These are phyloP conservation scores for Congeria kusceri DNA, from an alignment of 2,888 invertebrate species.

Conservation along the genomic window DNA sequence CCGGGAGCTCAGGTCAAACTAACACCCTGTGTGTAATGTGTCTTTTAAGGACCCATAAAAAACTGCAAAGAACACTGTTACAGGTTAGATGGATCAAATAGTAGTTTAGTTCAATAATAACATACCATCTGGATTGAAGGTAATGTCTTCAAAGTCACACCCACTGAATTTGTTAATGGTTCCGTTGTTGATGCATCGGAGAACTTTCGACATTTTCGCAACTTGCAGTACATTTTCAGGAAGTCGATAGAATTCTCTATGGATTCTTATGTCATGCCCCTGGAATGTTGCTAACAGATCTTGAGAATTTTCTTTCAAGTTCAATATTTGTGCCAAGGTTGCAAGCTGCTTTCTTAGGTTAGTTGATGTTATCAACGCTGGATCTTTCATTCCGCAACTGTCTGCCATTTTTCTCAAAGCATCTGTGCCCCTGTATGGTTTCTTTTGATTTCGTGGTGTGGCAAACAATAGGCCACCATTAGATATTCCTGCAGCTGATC, in stretches of 20 bases:
- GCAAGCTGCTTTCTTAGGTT: conserved; percentile 56
- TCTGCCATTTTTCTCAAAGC: conserved; percentile 27
- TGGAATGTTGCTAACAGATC: conserved; percentile 56
- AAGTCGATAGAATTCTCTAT: conserved; percentile 48
- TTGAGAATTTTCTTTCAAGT: conserved; percentile 47
- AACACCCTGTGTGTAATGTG: too few relatives aligned
- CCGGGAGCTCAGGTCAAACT: too few relatives aligned
- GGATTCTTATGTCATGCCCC: conserved; percentile 56
- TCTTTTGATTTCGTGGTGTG: conserved; percentile 12
- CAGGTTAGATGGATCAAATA: conserved; percentile 7
- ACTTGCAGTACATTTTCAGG: conserved; percentile 46
- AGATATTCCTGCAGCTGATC: conserved; percentile 20
- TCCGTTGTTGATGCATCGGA: conserved; percentile 42
- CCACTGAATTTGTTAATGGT: conserved; percentile 36
- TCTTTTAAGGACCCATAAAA: too few relatives aligned
- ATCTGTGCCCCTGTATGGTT: conserved; percentile 52
- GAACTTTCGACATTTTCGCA: conserved; percentile 47
- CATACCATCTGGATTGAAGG: conserved; percentile 38
- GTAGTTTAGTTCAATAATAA: conserved; percentile 5
- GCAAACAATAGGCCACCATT: conserved; percentile 22
- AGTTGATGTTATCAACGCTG: conserved; percentile 47
- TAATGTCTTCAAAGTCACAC: conserved; percentile 35
- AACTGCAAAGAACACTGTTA: conserved; percentile 7
- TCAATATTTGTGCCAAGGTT: conserved; percentile 55
- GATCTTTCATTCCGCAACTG: conserved; percentile 23